These are phyloP conservation scores for Drosophila virilis DNA, from an alignment of 1,140 invertebrate species.

Conservation along the genomic window DNA sequence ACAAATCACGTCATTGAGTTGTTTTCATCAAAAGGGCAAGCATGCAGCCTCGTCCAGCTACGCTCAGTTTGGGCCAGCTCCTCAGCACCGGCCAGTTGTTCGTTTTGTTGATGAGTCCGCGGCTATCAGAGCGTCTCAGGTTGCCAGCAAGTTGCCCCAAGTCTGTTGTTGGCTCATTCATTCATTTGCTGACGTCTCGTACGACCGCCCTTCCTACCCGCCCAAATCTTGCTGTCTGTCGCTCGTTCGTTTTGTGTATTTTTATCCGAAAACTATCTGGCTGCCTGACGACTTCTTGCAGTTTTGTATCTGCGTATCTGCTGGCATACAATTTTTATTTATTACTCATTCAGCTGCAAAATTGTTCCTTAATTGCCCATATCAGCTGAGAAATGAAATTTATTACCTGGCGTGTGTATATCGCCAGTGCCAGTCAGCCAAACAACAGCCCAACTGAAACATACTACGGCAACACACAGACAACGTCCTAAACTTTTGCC, in stretches of 20 bases:
- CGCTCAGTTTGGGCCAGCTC: slow-evolving; percentile 5
- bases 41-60: slow-evolving; percentile 38
- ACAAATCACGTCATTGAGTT: slow-evolving; percentile 83
- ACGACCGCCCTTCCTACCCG: not conserved
- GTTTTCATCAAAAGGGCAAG: slow-evolving; percentile 82
- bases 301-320: slow-evolving; percentile 80
- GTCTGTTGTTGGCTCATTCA: slow-evolving; percentile 45
- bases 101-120: slow-evolving; percentile 19
- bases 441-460: slow-evolving; percentile 48
- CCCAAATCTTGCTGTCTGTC: not conserved
- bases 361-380: slow-evolving; percentile 84
- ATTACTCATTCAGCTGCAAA: slow-evolving; percentile 84
- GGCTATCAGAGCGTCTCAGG: slow-evolving; percentile 11
- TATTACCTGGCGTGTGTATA: slow-evolving; percentile 84
- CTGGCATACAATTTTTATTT: slow-evolving; percentile 83
- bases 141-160: slow-evolving; percentile 18
- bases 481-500: slow-evolving; percentile 21
- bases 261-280: slow-evolving; percentile 80
- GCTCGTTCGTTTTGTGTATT: slow-evolving; percentile 60
- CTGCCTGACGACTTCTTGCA: slow-evolving; percentile 73
- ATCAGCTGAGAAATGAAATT: slow-evolving; percentile 84
- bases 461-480: not conserved
- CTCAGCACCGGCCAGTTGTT: not conserved
- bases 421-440: slow-evolving; percentile 50
- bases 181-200: slow-evolving; percentile 43